A percentile compares a stretch with the other conserved stretches of the same genome.
phyloP scores from a whole-genome alignment of 2,113 vertebrate genomes.

The Ailurus styani region DNA sequence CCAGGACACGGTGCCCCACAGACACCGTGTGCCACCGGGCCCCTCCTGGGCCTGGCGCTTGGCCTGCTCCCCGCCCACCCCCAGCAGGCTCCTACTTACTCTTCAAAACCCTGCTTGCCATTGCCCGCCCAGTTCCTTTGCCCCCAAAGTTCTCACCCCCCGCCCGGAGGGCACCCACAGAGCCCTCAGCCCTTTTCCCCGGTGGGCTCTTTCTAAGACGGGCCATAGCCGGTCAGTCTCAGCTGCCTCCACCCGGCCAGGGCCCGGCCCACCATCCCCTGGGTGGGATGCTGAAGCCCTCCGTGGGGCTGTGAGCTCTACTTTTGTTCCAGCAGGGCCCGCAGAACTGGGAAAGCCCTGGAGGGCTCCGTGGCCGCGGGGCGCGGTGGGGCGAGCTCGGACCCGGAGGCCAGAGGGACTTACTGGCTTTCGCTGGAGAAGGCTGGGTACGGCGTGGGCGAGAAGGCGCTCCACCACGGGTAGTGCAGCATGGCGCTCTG shows the following conservation, averaged over 20 bases:
- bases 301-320: accelerated
- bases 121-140: neutral
- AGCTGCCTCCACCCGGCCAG: neutral
- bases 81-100: neutral
- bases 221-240: neutral
- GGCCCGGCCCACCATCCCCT: neutral
- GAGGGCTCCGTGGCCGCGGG: accelerated
- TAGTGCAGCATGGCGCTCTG: constrained; percentile 77
- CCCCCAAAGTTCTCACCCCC: neutral
- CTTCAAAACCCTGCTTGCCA: neutral
- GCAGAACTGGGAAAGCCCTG: neutral
- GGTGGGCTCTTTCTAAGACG: neutral
- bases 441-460: constrained; percentile 63
- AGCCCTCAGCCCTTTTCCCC: neutral
- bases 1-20: neutral
- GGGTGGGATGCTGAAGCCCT: neutral
- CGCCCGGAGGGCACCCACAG: neutral
- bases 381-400: no score
- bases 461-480: constrained; percentile 73
- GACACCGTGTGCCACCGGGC: neutral
- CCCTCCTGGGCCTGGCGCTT: neutral
- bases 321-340: neutral
- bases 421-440: constrained; percentile 83
- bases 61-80: no score
- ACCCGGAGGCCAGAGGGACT: constrained; percentile 59